Conservation (phyloP, 2,797 vertebrate genomes). For the Smutsia gigantea region DNA sequence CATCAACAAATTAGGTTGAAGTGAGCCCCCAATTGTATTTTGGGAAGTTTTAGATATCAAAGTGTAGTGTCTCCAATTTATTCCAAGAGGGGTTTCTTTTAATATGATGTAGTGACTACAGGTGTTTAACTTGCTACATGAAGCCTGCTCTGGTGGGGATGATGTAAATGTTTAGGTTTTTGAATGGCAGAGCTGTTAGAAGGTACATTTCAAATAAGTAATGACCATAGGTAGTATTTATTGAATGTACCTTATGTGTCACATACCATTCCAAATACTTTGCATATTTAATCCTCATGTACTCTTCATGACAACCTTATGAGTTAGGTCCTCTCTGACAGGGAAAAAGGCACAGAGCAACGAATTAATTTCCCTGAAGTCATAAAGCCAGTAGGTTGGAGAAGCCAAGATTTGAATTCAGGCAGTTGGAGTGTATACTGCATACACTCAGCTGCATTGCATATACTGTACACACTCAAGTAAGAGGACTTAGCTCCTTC, state of each 20-base stretch:
- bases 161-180: not conserved
- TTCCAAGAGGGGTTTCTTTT: not conserved
- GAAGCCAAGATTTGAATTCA: not conserved
- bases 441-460: rapidly evolving
- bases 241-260: not conserved
- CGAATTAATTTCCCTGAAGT: not conserved
- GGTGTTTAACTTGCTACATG: not conserved
- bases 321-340: not conserved
- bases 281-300: not conserved
- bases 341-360: not conserved
- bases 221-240: not conserved
- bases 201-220: not conserved
- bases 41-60: not conserved
- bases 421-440: not conserved
- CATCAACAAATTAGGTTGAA: not conserved
- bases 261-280: not conserved
- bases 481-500: not conserved
- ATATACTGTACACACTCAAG: not conserved
- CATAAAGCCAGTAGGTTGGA: not conserved
- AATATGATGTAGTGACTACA: not conserved
- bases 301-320: not conserved
- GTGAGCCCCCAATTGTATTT: not conserved
- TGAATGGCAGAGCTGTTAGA: not conserved
- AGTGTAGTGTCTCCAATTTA: not conserved
- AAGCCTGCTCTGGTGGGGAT: not conserved